phyloP scores from a whole-genome alignment of 2,888 invertebrate genomes.

The Pandemis corylana region DNA sequence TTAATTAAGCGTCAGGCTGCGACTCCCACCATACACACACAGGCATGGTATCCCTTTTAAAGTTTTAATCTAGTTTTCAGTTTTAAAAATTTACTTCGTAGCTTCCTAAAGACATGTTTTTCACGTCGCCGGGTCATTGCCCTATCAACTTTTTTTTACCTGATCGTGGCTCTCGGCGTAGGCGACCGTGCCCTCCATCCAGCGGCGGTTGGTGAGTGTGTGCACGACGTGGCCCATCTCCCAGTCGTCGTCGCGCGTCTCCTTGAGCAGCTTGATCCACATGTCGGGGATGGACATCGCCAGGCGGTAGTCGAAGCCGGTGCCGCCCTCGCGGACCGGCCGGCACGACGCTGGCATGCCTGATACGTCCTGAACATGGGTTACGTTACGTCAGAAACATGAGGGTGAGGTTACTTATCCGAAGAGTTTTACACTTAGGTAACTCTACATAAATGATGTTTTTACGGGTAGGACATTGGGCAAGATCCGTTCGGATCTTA shows the following conservation, averaged over 20 bases:
- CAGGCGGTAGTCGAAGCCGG: constrained; percentile 98
- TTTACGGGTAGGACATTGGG: too few species aligned
- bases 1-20: too few species aligned
- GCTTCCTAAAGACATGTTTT: too few species aligned
- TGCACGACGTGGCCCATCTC: constrained; percentile 95
- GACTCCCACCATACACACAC: too few species aligned
- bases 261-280: constrained; percentile 97
- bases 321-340: constrained; percentile 96
- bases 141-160: constrained; percentile 63
- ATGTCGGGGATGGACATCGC: constrained; percentile 99
- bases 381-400: neutral
- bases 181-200: constrained; percentile 98
- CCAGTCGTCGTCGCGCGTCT: constrained; percentile 96
- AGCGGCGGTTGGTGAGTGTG: constrained; percentile 96
- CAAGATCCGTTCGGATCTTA: too few species aligned
- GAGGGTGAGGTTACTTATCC: too few species aligned
- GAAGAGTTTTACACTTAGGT: too few species aligned
- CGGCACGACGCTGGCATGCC: constrained; percentile 99
- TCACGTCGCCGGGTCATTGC: too few species aligned
- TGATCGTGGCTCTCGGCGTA: constrained; percentile 99
- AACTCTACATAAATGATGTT: too few species aligned
- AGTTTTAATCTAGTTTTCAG: too few species aligned
- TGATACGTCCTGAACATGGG: constrained; percentile 91
- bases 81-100: too few species aligned
- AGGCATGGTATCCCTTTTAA: too few species aligned